These are phyloP conservation scores for Catharus bicknelli DNA, from an alignment of 2,113 vertebrate species.

Conservation along the genomic window DNA sequence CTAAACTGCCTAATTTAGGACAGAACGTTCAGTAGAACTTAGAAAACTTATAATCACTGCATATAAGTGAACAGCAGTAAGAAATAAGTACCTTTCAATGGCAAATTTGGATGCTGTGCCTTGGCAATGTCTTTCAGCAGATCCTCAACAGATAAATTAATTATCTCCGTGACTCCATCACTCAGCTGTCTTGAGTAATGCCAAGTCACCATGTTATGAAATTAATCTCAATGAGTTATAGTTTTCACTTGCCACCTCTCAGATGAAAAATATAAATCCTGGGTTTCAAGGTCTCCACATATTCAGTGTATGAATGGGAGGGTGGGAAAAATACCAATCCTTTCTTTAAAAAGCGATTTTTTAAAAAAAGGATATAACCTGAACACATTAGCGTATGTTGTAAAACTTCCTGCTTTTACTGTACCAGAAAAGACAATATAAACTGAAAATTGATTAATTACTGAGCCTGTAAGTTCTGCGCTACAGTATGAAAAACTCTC, in stretches of 20 bases:
- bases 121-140: background rate
- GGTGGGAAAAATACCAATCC: background rate
- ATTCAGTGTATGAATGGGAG: background rate
- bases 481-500: background rate
- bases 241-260: background rate
- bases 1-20: background rate
- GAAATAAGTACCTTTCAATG: background rate
- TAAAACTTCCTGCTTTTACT: background rate
- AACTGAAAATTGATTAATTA: background rate
- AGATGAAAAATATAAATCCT: background rate
- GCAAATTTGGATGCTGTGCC: background rate
- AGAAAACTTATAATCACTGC: background rate
- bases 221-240: background rate
- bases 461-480: background rate
- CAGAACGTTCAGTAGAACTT: background rate
- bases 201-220: background rate
- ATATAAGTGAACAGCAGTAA: background rate
- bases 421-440: background rate
- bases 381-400: background rate
- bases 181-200: background rate
- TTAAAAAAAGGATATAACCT: background rate
- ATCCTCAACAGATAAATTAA: background rate
- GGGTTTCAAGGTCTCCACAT: background rate
- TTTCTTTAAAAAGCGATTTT: background rate
- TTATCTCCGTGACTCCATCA: background rate